A percentile compares a stretch with the other conserved stretches of the same genome.
Conservation (phyloP, 2,888 invertebrate species). For the Calephelis perditalis region DNA sequence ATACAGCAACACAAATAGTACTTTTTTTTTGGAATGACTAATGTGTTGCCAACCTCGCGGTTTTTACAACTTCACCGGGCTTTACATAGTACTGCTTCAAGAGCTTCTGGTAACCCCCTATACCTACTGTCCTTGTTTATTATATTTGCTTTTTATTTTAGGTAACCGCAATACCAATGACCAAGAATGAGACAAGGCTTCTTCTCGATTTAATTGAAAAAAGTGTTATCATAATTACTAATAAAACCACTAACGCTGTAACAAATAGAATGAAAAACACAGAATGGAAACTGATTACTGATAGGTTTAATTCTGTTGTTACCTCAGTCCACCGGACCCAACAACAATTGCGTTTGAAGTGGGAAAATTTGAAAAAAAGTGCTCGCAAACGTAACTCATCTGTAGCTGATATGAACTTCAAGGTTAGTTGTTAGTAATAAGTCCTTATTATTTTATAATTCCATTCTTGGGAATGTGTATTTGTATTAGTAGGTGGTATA, state of each 20-base stretch:
- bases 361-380: slow-evolving; percentile 19
- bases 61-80: too few relatives aligned
- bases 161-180: background rate
- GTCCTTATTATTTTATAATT: too few relatives aligned
- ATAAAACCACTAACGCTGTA: background rate
- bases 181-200: background rate
- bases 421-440: background rate
- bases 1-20: too few relatives aligned
- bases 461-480: too few relatives aligned
- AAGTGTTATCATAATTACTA: slow-evolving; percentile 1
- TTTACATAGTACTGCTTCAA: too few relatives aligned
- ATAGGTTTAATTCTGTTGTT: slow-evolving; percentile 13
- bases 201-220: background rate
- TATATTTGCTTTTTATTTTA: background rate
- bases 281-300: slow-evolving; percentile 2
- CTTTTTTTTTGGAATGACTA: too few relatives aligned
- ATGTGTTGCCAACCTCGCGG: too few relatives aligned
- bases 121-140: background rate
- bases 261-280: slow-evolving; percentile 15
- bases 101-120: too few relatives aligned
- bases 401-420: background rate
- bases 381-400: background rate
- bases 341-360: slow-evolving; percentile 19
- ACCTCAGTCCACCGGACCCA: slow-evolving; percentile 14
- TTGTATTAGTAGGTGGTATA: too few relatives aligned